A percentile compares a stretch with the other conserved stretches of the same genome.
Conservation (phyloP, 2,113 vertebrate species). For the Onychorhynchus coronatus region DNA sequence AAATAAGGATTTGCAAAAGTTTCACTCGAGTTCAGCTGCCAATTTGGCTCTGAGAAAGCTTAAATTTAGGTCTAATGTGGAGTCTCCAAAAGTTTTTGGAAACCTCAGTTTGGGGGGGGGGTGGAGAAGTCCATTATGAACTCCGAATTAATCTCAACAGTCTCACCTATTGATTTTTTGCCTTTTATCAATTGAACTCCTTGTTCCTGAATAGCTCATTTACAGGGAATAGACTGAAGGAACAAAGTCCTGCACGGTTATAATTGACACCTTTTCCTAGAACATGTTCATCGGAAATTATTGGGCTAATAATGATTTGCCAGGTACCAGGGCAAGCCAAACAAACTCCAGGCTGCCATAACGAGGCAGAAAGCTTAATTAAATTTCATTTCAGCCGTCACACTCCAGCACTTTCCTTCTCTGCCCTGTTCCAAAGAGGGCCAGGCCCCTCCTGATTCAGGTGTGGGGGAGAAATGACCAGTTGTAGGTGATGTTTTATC, state of each 20-base stretch:
- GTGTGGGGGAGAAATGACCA: accelerated
- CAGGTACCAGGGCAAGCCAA: not conserved
- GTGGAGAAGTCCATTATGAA: not conserved
- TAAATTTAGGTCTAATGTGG: not conserved
- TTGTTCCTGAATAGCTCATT: conserved; percentile 54
- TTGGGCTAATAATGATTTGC: conserved; percentile 6
- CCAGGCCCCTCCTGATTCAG: not conserved
- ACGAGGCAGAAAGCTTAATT: not conserved
- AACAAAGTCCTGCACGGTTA: not conserved
- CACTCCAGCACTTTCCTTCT: not conserved
- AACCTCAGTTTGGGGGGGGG: not conserved
- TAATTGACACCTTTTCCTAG: conserved; percentile 10
- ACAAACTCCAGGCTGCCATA: not conserved
- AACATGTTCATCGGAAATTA: conserved; percentile 10
- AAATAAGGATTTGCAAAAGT: not conserved
- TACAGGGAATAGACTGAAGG: conserved; percentile 44
- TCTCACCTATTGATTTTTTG: conserved; percentile 42
- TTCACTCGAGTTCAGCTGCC: not conserved
- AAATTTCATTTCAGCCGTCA: not conserved
- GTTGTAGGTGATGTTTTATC: accelerated
- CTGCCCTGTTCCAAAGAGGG: not conserved
- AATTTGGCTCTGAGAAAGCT: not conserved
- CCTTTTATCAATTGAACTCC: conserved; percentile 40
- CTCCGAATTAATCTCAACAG: conserved; percentile 32
- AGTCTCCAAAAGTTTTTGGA: not conserved